Conservation (phyloP, 2,113 vertebrate species). For the Myotis lucifugus region DNA sequence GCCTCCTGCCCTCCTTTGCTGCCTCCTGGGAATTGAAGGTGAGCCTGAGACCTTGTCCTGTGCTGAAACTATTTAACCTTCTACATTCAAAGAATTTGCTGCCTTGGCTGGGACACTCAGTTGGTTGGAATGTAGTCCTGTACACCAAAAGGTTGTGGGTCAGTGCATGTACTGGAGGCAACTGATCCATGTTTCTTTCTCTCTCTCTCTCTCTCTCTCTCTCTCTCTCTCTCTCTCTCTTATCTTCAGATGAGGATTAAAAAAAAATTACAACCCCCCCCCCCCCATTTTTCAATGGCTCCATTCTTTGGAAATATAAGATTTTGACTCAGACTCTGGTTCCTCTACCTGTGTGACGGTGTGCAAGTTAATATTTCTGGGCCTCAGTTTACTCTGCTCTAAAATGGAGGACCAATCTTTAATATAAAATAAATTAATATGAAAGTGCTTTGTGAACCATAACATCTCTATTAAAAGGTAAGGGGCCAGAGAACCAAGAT, state of each 20-base stretch:
- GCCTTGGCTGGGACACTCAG: neutral
- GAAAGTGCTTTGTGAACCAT: neutral
- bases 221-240: too few species aligned
- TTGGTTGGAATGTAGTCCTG: neutral
- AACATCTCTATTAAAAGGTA: neutral
- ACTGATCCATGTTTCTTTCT: neutral
- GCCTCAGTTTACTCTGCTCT: neutral
- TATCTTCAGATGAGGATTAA: neutral
- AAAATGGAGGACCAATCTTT: slow-evolving; percentile 16
- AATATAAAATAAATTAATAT: neutral
- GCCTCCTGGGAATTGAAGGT: neutral
- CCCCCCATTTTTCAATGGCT: neutral
- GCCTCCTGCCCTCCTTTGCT: neutral
- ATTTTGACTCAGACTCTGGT: neutral
- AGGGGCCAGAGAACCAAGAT: too few species aligned
- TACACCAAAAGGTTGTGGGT: neutral
- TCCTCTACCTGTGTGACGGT: neutral
- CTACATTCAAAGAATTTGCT: neutral
- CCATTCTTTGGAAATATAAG: neutral
- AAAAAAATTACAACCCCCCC: neutral
- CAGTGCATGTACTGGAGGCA: neutral
- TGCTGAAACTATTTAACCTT: neutral
- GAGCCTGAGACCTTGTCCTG: neutral
- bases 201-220: too few species aligned
- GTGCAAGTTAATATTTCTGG: neutral